A percentile compares a stretch with the other conserved stretches of the same genome.
Evolutionary conservation across 1,140 invertebrate species (phyloP).

Genomic region (Anastrepha obliqua): DNA sequence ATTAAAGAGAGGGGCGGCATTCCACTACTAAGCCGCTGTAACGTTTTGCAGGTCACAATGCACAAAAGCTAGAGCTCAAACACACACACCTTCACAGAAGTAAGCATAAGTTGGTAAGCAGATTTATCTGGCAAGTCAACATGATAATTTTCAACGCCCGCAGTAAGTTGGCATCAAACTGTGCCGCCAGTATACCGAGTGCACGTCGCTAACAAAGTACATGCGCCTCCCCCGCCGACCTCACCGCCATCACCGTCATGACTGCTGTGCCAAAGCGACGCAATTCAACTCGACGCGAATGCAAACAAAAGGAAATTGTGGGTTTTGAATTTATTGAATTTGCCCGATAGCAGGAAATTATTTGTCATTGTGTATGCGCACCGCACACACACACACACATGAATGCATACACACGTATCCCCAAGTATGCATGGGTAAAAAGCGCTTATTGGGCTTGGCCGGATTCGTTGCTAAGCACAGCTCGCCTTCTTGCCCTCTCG

Average conservation of each 20-base stretch:
- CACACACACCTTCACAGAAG: not conserved
- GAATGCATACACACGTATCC: not conserved
- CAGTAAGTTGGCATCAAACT: conserved; percentile 40
- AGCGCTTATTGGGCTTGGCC: not conserved
- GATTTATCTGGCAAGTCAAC: conserved; percentile 40
- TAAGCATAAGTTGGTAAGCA: conserved; percentile 35
- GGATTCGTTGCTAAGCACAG: not conserved
- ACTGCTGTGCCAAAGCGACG: conserved; percentile 31
- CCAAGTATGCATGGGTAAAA: not conserved
- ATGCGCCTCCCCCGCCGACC: not conserved
- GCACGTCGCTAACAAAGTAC: not conserved
- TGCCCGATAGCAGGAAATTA: conserved; percentile 52
- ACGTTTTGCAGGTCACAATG: not conserved
- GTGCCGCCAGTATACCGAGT: conserved; percentile 13
- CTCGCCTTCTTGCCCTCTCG: not conserved
- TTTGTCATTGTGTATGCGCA: conserved; percentile 51
- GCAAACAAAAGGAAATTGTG: conserved; percentile 55
- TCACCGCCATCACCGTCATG: not conserved
- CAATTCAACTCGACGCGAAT: conserved; percentile 13
- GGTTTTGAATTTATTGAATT: conserved; percentile 56
- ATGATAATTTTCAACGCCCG: conserved; percentile 41
- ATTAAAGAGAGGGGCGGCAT: not conserved
- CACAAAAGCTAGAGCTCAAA: not conserved
- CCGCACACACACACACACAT: not conserved
- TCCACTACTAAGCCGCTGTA: not conserved